Conservation (phyloP, 2,888 invertebrate genomes). For the Dioctria rufipes region DNA sequence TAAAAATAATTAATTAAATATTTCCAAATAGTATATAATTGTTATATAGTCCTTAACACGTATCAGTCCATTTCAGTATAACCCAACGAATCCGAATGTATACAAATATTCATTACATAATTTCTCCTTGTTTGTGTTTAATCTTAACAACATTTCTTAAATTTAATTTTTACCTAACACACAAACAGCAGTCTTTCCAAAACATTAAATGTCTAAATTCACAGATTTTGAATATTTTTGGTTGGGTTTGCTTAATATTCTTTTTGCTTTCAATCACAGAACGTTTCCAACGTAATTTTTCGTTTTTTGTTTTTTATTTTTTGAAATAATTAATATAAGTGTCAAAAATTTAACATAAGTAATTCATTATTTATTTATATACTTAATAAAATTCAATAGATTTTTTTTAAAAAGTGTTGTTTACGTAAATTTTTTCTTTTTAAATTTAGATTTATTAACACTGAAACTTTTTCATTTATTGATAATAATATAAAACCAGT, state of each 20-base stretch:
- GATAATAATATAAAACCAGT: no score
- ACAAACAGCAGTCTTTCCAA: constrained; percentile 53
- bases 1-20: background rate
- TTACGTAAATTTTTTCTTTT: no score
- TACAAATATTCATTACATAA: constrained; percentile 41
- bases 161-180: constrained; percentile 37
- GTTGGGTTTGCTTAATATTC: constrained; percentile 16
- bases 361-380: background rate
- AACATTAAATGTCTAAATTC: constrained; percentile 49
- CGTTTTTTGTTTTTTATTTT: background rate
- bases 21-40: background rate
- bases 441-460: no score
- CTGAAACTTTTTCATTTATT: no score
- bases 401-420: no score
- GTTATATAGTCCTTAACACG: constrained; percentile 20
- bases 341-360: no score
- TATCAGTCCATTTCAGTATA: constrained; percentile 38
- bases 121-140: background rate
- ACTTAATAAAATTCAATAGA: no score
- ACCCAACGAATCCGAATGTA: constrained; percentile 22
- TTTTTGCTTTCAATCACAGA: constrained; percentile 57
- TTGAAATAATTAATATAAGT: no score
- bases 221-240: constrained; percentile 39
- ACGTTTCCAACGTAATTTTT: constrained; percentile 52
- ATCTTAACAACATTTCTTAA: constrained; percentile 35